A percentile compares a stretch with the other conserved stretches of the same genome.
These are phyloP conservation scores for Asbolus verrucosus DNA, from an alignment of 1,140 invertebrate genomes.

Conservation along the genomic window DNA sequence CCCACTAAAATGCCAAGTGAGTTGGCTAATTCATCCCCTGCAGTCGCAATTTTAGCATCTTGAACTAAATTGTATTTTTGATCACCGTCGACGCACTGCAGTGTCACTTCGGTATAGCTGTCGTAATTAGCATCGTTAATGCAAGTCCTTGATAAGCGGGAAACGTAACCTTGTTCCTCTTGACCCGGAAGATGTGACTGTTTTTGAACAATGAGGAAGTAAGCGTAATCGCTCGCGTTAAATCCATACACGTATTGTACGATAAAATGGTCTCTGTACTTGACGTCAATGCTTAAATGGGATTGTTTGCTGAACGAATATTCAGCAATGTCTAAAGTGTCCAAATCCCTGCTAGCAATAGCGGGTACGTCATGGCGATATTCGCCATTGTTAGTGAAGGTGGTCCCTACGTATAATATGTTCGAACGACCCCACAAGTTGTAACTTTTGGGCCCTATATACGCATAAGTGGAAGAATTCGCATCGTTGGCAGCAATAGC, in stretches of 20 bases:
- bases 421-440: constrained; percentile 79
- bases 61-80: constrained; percentile 89
- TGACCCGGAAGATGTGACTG: constrained; percentile 87
- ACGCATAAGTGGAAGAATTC: constrained; percentile 91
- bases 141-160: constrained; percentile 90
- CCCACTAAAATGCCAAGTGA: constrained; percentile 82
- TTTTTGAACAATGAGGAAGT: constrained; percentile 96
- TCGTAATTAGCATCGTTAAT: constrained; percentile 95
- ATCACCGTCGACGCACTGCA: constrained; percentile 80
- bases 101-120: constrained; percentile 94
- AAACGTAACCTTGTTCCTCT: constrained; percentile 90
- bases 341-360: constrained; percentile 86
- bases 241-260: constrained; percentile 97
- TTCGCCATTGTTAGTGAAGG: constrained; percentile 92
- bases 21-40: constrained; percentile 83
- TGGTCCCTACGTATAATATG: constrained; percentile 94
- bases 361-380: constrained; percentile 95
- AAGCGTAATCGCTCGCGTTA: constrained; percentile 93
- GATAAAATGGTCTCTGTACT: constrained; percentile 93
- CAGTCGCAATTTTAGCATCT: constrained; percentile 87
- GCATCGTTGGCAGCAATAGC: constrained; percentile 93
- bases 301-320: constrained; percentile 89
- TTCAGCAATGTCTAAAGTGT: constrained; percentile 83
- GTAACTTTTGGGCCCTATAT: constrained; percentile 92
- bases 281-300: constrained; percentile 90